Evolutionary conservation across 2,888 invertebrate genomes (phyloP), one percentile per base, ranked within the genome.

Genomic region (Chaitophorus viminalis): DNA sequence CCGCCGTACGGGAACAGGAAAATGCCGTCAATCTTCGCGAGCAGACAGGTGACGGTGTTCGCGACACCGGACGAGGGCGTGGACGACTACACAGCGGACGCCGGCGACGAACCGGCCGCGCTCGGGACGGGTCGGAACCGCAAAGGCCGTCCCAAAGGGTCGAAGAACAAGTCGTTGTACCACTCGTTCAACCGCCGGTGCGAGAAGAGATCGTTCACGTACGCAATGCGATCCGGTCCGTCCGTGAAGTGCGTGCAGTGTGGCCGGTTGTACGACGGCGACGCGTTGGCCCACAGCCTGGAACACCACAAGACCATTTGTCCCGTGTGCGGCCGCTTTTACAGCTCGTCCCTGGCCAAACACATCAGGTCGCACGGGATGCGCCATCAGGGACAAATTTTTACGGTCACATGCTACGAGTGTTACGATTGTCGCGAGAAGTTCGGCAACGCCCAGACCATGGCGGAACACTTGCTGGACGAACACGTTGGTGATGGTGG

Each of bases 111-210:
- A 0, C 17, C 36, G 6, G 33, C 17, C 9, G 17, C 21, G 60
- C 31, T 8, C n/a, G 21, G 18, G 33, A 33, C 68, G 21, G 18
- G 31, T 11, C 68, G 29, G 52, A 46, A 31, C 33, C 79, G 79
- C 6, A 87, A 81, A 9, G 89, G 89, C 21, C 46, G 89, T 18
- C 89, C 89, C 18, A 81, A 52, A 18, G 89, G 89, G 1, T 89
- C 89, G 18, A 89, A 87, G 54, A 89, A 89, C 36, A 89, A 76
- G 52, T 25, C 70, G 1, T 31, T 8, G 5, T 82, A 25, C n/a
- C n/a, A 65, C 36, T 21, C 78, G 60, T 65, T 46, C 70, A 52
- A 60, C 14, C 6, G 52, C 29, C 75, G n/a, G 9, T 74, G 52
- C 78, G 31, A 68, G 18, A 39, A 52, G 21, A 68, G 18, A 39